Percentiles rank a stretch among this genome's conserved stretches.
Evolutionary conservation across 2,113 vertebrate species (phyloP).

Genomic region (Crotalus tigris): DNA sequence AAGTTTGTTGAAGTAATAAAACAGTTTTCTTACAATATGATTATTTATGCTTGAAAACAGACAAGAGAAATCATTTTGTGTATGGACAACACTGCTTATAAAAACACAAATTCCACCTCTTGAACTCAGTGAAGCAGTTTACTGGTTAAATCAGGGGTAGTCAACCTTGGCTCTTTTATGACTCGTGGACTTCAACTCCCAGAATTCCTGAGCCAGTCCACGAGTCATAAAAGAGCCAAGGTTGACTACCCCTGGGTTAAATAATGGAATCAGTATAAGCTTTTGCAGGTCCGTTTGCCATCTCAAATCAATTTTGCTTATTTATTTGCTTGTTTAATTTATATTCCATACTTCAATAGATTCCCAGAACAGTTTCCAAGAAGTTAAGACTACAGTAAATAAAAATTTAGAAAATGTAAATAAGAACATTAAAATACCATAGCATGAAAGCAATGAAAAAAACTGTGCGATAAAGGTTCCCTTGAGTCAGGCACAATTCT

Average conservation of each 20-base stretch:
- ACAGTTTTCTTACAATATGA: not conserved
- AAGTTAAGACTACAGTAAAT: not conserved
- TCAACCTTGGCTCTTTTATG: no score
- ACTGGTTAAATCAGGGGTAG: not conserved
- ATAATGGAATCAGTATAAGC: not conserved
- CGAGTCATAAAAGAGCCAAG: no score
- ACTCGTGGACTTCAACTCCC: no score
- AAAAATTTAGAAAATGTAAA: not conserved
- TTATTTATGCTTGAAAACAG: not conserved
- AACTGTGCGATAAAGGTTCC: not conserved
- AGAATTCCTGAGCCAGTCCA: no score
- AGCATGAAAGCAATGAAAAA: not conserved
- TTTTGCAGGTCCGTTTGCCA: accelerated
- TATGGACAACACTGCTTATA: not conserved
- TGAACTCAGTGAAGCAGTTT: not conserved
- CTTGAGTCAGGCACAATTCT: not conserved
- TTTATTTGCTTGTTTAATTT: not conserved
- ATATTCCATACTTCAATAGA: not conserved
- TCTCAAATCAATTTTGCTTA: not conserved
- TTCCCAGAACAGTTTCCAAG: not conserved
- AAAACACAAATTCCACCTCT: not conserved
- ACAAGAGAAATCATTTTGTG: not conserved
- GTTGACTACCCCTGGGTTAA: not conserved
- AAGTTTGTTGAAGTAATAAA: conserved; percentile 30
- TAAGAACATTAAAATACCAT: not conserved